Evolutionary conservation across 2,797 vertebrate genomes (phyloP), one percentile per base, ranked within the genome.

Genomic region (Ctenopoma kingsleyae): DNA sequence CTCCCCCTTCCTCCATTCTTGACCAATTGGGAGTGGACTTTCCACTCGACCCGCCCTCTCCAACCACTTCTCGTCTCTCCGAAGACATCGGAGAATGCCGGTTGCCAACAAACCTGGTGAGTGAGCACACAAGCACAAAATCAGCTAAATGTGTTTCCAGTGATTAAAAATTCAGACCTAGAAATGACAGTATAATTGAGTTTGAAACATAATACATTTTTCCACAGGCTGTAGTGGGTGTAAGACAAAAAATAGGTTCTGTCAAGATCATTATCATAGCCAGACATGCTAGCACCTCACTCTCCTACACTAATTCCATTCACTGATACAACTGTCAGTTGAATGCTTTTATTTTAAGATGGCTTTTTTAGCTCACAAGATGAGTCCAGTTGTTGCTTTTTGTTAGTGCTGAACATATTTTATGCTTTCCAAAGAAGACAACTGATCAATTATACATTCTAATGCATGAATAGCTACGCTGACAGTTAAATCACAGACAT

Each of bases 11-110:
- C 73, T 99, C 97, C 73, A 95, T 96, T 71, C 96, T 95, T 6
- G 96, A 96, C 97, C 98, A 98, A 86, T 94, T 97, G 59, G 97
- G 94, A 8, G 96, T 96, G 61, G 96, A 95, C 78, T 98, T 98
- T 41, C 97, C 94, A 2, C 97, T 94, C 71, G 95, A 92, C 3
- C 94, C 89, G 0, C 94, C 86, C 30, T 99, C 97, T 64, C 95
- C 95, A 0, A 92, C 95, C 79, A 93, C 95, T 84, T 97, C 88
- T 13, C 87, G 96, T 71, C 97, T 93, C 87, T 99, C 97, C 0
- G 95, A 89, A 23, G 97, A 96, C 72, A 98, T 95, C 0, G 98
- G 97, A 54, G 98, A 98, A 85, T 98, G 95, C 66, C 96, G 95
- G 90, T 84, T 97, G 57, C 96, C 91, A 58, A 86, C 96, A 91